Conservation (phyloP, 2,888 invertebrate genomes). For the Ophraella communa region DNA sequence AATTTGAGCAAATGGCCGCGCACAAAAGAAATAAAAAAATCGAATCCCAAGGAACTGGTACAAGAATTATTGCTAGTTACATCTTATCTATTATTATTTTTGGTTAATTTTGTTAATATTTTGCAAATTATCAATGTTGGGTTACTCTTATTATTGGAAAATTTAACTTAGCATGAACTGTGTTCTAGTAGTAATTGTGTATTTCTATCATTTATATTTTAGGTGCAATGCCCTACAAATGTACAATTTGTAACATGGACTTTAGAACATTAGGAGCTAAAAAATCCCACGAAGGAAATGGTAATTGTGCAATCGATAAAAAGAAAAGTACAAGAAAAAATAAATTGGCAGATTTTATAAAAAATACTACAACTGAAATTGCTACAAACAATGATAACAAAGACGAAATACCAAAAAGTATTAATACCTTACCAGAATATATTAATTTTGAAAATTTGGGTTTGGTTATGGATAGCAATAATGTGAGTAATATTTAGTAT, state of each 20-base stretch:
- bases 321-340: conserved; percentile 32
- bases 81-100: no score
- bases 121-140: no score
- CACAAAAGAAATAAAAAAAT: no score
- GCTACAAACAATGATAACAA: conserved; percentile 10
- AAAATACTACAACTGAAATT: conserved; percentile 36
- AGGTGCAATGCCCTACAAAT: conserved; percentile 44
- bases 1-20: no score
- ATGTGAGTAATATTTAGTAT: conserved; percentile 4
- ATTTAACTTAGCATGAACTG: no score
- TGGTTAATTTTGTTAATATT: no score
- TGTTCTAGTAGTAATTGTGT: neutral
- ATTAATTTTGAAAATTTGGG: neutral
- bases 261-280: conserved; percentile 73
- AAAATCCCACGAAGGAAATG: conserved; percentile 67
- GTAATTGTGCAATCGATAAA: conserved; percentile 46
- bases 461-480: neutral
- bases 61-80: no score
- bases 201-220: conserved; percentile 8
- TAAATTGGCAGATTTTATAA: conserved; percentile 42
- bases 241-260: conserved; percentile 65
- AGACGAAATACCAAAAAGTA: neutral
- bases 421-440: neutral
- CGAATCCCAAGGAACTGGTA: no score
- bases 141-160: no score